Evolutionary conservation across 2,113 vertebrate genomes (phyloP).

Genomic region (Columba livia): DNA sequence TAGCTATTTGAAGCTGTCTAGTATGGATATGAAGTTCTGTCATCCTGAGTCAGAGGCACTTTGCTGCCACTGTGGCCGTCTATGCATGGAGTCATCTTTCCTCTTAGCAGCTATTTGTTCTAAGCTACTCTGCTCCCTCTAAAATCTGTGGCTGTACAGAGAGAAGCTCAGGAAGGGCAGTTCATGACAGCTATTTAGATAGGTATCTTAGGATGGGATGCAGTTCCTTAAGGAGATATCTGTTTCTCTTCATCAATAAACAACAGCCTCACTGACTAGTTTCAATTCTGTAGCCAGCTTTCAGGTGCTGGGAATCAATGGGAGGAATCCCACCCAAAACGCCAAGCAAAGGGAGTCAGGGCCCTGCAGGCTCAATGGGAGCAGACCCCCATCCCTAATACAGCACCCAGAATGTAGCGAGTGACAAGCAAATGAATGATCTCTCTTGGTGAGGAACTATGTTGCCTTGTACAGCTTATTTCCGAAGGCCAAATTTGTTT

Average conservation of each 20-base stretch:
- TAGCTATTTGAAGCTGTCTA: background rate
- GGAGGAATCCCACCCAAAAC: background rate
- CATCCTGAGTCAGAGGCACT: background rate
- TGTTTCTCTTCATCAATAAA: constrained; percentile 16
- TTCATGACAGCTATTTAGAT: background rate
- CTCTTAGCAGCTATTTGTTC: background rate
- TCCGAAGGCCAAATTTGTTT: background rate
- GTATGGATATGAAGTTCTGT: background rate
- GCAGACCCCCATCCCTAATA: background rate
- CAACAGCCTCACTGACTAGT: background rate
- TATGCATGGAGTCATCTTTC: background rate
- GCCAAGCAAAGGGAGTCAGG: background rate
- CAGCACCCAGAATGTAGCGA: background rate
- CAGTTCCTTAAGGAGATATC: background rate
- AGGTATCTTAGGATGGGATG: background rate
- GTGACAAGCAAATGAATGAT: background rate
- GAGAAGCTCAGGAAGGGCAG: constrained; percentile 29
- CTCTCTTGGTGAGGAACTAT: background rate
- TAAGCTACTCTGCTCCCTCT: background rate
- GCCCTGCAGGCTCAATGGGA: background rate
- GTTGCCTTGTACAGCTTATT: background rate
- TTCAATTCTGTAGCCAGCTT: background rate
- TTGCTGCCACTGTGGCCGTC: background rate
- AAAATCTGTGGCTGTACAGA: background rate
- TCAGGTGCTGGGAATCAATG: background rate